phyloP scores from a whole-genome alignment of 2,888 invertebrate species.

The Scaptomyza polygonia region DNA sequence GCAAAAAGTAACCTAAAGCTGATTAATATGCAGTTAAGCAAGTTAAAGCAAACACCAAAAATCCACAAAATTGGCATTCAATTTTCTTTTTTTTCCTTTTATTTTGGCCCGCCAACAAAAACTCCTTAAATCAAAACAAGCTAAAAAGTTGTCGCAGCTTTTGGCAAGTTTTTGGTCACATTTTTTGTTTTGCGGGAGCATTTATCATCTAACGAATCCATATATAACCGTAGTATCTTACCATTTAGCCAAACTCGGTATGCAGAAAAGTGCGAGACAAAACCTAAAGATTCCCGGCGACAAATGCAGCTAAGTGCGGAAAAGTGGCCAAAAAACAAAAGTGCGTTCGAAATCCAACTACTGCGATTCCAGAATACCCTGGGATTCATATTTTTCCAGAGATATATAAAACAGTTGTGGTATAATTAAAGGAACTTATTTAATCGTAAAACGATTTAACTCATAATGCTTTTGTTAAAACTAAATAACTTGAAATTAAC shows the following conservation, averaged over 20 bases:
- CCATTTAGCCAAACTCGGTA: conserved; percentile 20
- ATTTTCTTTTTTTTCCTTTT: not conserved
- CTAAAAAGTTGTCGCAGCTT: conserved; percentile 46
- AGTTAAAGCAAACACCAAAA: conserved; percentile 53
- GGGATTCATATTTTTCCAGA: too few relatives aligned
- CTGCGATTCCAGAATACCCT: conserved; percentile 5
- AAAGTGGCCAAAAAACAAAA: conserved; percentile 19
- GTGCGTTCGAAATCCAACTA: not conserved
- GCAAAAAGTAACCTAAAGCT: conserved; percentile 35
- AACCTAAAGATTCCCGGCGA: conserved; percentile 23
- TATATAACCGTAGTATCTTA: conserved; percentile 32
- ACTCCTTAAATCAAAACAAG: conserved; percentile 44
- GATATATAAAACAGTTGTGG: not conserved
- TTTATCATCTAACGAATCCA: conserved; percentile 59
- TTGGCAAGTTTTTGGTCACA: conserved; percentile 51
- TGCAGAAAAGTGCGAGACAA: conserved; percentile 9
- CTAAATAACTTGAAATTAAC: too few relatives aligned
- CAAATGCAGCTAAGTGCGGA: conserved; percentile 26
- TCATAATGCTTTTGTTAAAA: too few relatives aligned
- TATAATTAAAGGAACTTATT: too few relatives aligned
- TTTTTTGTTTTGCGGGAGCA: conserved; percentile 43
- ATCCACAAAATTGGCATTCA: conserved; percentile 30
- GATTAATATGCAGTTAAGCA: conserved; percentile 78
- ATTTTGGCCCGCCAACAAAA: not conserved
- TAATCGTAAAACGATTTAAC: not conserved